Base-by-base conservation (phyloP, 2,113 vertebrate genomes). In the Elgaria multicarinata region DNA sequence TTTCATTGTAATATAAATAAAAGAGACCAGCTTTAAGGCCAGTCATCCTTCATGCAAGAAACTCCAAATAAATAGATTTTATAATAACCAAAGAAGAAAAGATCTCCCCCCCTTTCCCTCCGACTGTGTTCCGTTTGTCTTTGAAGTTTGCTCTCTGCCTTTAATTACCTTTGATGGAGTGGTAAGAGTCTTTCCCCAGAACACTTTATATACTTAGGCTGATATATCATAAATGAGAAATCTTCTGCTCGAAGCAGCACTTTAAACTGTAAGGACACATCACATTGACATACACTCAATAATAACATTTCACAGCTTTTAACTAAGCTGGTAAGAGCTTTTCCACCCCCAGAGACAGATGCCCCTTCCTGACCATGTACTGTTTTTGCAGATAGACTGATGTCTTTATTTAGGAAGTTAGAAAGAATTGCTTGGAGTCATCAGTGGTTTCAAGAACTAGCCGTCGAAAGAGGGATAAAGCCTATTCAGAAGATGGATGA, bases 321-420 rank as follows among this genome's bases (percentile, higher is more conserved):
- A 94, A 95, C 94, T 95, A 93, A 97, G 90, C 93, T 93, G 44
- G 90, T 89, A 92, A 95, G 86, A 14, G 6, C 69, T 87, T 4
- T 44, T 7, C 26, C 62, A 77, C 79, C 22, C 87, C 66, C 33
- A 1, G 69, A 95, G 89, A 92, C 91, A 96, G 94, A 92, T 96
- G 94, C 92, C 95, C 74, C 62, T 96, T 96, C 92, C 89, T 95
- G 94, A 78, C 94, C 87, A 42, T 93, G 85, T 87, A 95, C 87
- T 44, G 72, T 92, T 95, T 95, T 96, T 87, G 86, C 94, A 94
- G 95, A 93, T 94, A 95, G 93, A 95, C 91, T 95, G 95, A 97
- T 96, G 94, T 96, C 95, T 97, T 97, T 97, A 97, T 97, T 97
- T 97, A 95, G 93, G 71, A 93, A 95, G 93, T 96, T 96, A 95